Base-by-base conservation (phyloP, 2,113 vertebrate species). In the Vombatus ursinus region DNA sequence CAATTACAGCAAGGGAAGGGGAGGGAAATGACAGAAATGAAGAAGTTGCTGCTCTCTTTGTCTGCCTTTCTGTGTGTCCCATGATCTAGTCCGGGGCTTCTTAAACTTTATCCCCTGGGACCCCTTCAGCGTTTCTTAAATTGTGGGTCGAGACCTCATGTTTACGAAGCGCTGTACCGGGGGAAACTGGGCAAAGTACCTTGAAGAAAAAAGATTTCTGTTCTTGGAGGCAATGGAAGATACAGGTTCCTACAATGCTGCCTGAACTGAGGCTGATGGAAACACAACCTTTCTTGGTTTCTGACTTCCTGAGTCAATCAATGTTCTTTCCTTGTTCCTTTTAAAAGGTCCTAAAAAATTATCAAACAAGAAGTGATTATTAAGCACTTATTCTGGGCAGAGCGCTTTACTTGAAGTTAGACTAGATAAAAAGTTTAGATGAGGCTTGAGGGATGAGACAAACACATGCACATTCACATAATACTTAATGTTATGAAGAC, bases 1-100 rank as follows among this genome's bases (percentile, higher is more conserved):
- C 47, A 28, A 9, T 89, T 31, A 52, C 96, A 57, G 26, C 26
- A 68, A 68, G 12, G 57, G 28, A 94, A 93, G 96, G 54, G 49
- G 2, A 91, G 48, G 49, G 54, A 52, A 93, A 90, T 61, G n/a
- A 44, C 92, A 91, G 50, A 95, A n/a, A 96, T 3, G 1, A 89
- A 77, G 96, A 84, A 91, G 57, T 50, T 91, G 68, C 52, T 23
- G 93, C 96, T 95, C 77, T 53, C 95, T 96, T 95, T 90, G 6
- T 94, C 0, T 94, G 51, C 25, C 91, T 93, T 96, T 50, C 91
- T 57, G 77, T 91, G 52, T n/a, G 8, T 54, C 92, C 96, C 95
- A 68, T 92, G 48, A 14, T 44, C 57, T 61, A 44, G 49, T 3
- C 52, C 16, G 3, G 52, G 52, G 52, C 52, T 52, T 52, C 52